Percentiles rank a stretch among this genome's conserved stretches.
phyloP scores from a whole-genome alignment of 1,140 invertebrate species.

The Caenorhabditis briggsae region DNA sequence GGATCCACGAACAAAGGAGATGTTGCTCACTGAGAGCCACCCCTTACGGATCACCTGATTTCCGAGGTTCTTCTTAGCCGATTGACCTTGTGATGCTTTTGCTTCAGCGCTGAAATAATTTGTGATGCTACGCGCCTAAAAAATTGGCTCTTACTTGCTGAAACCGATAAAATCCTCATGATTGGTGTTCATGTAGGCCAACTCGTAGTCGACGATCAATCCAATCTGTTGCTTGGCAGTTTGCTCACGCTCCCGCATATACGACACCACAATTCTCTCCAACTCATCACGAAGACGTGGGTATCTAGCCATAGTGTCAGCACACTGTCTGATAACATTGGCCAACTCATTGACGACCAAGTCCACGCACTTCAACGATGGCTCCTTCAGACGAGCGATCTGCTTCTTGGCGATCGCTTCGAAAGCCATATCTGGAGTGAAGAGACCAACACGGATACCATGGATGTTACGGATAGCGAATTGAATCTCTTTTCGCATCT shows the following conservation, averaged over 20 bases:
- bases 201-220: slow-evolving; percentile 93
- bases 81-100: slow-evolving; percentile 71
- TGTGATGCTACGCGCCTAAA: no score
- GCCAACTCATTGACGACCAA: slow-evolving; percentile 86
- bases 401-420: slow-evolving; percentile 99
- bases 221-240: slow-evolving; percentile 94
- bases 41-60: slow-evolving; percentile 88
- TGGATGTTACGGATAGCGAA: slow-evolving; percentile 99
- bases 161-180: slow-evolving; percentile 99
- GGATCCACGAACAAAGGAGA: slow-evolving; percentile 98
- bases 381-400: slow-evolving; percentile 94
- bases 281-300: slow-evolving; percentile 79
- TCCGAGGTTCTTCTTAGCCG: slow-evolving; percentile 78
- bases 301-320: slow-evolving; percentile 82
- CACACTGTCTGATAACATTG: slow-evolving; percentile 69
- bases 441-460: slow-evolving; percentile 91
- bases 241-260: slow-evolving; percentile 93
- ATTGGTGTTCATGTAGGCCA: slow-evolving; percentile 99
- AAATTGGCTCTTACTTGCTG: slow-evolving; percentile 97
- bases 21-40: slow-evolving; percentile 96
- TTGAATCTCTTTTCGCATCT: slow-evolving; percentile 94
- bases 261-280: slow-evolving; percentile 93
- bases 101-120: slow-evolving; percentile 77
- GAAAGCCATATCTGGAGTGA: slow-evolving; percentile 99
- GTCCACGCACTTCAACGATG: slow-evolving; percentile 97